Evolutionary conservation across 1,140 invertebrate genomes (phyloP).

Genomic region (Daktulosphaira vitifoliae): DNA sequence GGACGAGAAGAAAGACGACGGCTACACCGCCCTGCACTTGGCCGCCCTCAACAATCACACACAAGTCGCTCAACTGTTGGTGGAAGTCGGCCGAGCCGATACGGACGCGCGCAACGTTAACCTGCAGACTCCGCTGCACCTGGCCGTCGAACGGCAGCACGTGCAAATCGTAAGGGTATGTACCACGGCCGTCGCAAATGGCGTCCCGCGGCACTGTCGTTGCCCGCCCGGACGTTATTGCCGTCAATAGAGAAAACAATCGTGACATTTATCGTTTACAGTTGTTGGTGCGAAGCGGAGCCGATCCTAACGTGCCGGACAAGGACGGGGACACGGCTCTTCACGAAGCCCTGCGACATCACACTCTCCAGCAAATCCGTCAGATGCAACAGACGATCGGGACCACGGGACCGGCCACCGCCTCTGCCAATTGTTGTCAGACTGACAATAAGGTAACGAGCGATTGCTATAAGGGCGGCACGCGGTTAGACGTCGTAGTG

Average conservation of each 20-base stretch:
- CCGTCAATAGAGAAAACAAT: too few relatives aligned
- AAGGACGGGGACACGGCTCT: constrained; percentile 93
- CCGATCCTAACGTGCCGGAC: constrained; percentile 89
- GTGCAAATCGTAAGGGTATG: constrained; percentile 82
- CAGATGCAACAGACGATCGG: constrained; percentile 54
- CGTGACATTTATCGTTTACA: constrained; percentile 44
- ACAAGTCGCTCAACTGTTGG: constrained; percentile 86
- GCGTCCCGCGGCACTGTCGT: too few relatives aligned
- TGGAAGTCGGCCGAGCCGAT: constrained; percentile 77
- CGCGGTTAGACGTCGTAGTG: too few relatives aligned
- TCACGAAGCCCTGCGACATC: constrained; percentile 89
- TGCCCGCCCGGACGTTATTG: too few relatives aligned
- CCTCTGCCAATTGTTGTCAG: constrained; percentile 92
- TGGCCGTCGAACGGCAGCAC: constrained; percentile 91
- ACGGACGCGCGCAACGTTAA: constrained; percentile 92
- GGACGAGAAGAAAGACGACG: constrained; percentile 96
- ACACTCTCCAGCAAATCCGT: constrained; percentile 87
- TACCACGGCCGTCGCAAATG: too few relatives aligned
- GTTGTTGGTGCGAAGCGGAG: constrained; percentile 82
- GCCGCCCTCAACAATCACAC: constrained; percentile 95
- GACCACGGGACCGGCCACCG: constrained; percentile 44
- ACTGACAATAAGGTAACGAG: constrained; percentile 60
- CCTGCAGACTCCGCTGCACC: constrained; percentile 88
- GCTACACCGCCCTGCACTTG: constrained; percentile 91
- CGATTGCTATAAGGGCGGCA: too few relatives aligned